A percentile compares a stretch with the other conserved stretches of the same genome.
phyloP scores from a whole-genome alignment of 2,888 invertebrate genomes.

The Morpho deidamia region DNA sequence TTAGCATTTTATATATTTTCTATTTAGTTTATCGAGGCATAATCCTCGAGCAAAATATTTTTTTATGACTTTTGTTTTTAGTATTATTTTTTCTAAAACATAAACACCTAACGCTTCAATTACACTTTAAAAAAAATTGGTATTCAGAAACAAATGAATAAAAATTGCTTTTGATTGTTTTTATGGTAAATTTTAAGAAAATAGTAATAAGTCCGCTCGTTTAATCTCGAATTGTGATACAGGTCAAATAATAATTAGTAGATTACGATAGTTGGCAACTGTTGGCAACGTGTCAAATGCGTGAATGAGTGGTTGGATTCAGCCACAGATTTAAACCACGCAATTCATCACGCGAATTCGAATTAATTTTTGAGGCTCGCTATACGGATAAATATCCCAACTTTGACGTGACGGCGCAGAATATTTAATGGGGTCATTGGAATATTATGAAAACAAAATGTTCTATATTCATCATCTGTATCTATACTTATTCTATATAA shows the following conservation, averaged over 20 bases:
- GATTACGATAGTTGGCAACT: slow-evolving; percentile 26
- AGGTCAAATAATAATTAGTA: slow-evolving; percentile 29
- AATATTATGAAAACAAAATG: not conserved
- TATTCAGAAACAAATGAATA: no score
- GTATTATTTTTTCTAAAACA: not conserved
- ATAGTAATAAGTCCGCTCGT: slow-evolving; percentile 12
- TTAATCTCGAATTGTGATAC: slow-evolving; percentile 9
- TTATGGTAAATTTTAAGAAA: no score
- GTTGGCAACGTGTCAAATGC: slow-evolving; percentile 26
- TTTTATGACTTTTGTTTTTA: no score
- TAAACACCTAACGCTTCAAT: not conserved
- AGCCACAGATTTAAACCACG: slow-evolving; percentile 25
- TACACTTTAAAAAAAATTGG: no score
- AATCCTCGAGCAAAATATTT: no score
- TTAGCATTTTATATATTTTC: no score
- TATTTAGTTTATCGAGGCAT: no score
- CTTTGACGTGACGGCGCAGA: slow-evolving; percentile 13
- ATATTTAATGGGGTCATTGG: slow-evolving; percentile 15
- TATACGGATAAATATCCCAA: slow-evolving; percentile 15
- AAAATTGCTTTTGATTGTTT: no score
- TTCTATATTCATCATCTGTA: no score
- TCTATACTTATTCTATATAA: no score
- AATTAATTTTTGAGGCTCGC: slow-evolving; percentile 21
- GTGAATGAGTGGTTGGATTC: slow-evolving; percentile 25
- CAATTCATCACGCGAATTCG: slow-evolving; percentile 25